phyloP scores from a whole-genome alignment of 2,113 vertebrate genomes.

The Rhizomys pruinosus region DNA sequence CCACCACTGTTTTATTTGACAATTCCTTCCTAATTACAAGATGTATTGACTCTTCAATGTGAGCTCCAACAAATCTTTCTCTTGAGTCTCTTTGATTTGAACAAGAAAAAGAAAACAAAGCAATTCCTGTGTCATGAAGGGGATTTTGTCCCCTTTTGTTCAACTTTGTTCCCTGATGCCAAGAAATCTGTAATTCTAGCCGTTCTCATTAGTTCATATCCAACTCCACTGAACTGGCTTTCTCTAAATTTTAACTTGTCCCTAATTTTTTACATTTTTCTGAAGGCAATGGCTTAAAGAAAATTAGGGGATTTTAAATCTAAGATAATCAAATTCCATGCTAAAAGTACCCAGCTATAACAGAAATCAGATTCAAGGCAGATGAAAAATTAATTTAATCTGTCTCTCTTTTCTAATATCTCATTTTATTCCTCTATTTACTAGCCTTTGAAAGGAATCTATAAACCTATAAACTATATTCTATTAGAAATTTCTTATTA shows the following conservation, averaged over 20 bases:
- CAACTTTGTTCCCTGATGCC: accelerated
- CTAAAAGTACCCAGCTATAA: neutral
- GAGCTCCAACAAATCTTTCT: neutral
- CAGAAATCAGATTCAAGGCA: neutral
- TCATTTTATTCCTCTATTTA: neutral
- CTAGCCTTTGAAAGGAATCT: neutral
- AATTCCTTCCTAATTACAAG: neutral
- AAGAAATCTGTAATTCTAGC: accelerated
- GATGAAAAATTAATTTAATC: neutral
- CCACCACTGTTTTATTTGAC: neutral
- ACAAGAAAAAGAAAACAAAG: neutral
- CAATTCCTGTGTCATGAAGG: accelerated
- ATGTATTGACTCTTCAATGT: neutral
- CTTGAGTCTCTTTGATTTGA: neutral
- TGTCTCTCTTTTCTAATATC: neutral
- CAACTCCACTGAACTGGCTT: neutral
- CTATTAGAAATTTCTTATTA: neutral
- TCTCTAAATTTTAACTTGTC: neutral
- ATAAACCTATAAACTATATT: neutral
- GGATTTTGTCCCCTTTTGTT: too few species aligned
- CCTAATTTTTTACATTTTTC: neutral
- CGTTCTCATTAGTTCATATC: neutral
- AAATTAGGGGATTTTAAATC: neutral
- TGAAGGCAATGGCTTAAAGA: neutral
- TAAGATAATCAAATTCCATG: neutral